phyloP scores from a whole-genome alignment of 2,797 vertebrate genomes.

The Labroides dimidiatus region DNA sequence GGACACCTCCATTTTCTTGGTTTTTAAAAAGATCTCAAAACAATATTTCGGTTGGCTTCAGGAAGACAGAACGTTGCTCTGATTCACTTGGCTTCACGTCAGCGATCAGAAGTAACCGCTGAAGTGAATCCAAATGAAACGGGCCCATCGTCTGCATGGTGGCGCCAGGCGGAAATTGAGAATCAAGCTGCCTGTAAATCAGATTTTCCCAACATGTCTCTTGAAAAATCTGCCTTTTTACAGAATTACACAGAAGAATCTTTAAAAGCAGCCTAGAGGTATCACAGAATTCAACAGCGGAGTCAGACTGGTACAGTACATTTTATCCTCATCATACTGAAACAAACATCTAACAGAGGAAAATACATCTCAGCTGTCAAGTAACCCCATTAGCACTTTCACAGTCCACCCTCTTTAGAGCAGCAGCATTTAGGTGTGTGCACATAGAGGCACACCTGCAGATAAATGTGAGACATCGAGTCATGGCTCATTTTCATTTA shows the following conservation, averaged over 20 bases:
- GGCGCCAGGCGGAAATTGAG: constrained; percentile 75
- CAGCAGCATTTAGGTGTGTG: constrained; percentile 63
- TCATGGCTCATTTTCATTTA: constrained; percentile 78
- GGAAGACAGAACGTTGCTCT: constrained; percentile 68
- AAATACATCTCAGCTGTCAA: constrained; percentile 64
- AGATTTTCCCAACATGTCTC: constrained; percentile 65
- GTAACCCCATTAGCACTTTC: constrained; percentile 51
- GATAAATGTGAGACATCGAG: constrained; percentile 80
- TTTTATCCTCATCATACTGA: constrained; percentile 37
- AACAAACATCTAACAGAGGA: constrained; percentile 45
- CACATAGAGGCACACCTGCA: constrained; percentile 70
- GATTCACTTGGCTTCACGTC: constrained; percentile 79
- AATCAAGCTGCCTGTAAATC: constrained; percentile 78
- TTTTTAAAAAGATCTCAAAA: constrained; percentile 65
- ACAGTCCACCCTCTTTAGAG: constrained; percentile 59
- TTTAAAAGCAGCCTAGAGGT: constrained; percentile 50
- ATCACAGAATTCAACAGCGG: constrained; percentile 46
- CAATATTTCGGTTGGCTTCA: constrained; percentile 67
- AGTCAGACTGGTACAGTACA: constrained; percentile 22
- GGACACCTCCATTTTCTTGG: constrained; percentile 60
- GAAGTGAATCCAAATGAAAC: constrained; percentile 76
- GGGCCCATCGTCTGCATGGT: constrained; percentile 73
- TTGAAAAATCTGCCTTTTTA: constrained; percentile 58
- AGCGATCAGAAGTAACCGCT: constrained; percentile 72
- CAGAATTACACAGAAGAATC: constrained; percentile 43